Percentiles rank a stretch among this genome's conserved stretches.
Evolutionary conservation across 2,888 invertebrate species (phyloP).

Genomic region (Alloplasta piceator): DNA sequence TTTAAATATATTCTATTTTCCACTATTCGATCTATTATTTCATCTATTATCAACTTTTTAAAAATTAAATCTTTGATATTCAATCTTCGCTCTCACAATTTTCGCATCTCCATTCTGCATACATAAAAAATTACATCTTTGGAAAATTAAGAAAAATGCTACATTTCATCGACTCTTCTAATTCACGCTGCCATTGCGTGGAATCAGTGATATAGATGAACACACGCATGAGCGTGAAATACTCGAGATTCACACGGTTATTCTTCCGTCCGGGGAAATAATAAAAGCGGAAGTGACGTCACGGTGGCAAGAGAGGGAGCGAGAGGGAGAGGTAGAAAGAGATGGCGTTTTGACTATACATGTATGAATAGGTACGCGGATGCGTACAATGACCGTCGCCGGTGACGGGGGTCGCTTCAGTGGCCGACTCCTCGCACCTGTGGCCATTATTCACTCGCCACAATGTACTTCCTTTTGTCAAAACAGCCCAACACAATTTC

Average conservation of each 20-base stretch:
- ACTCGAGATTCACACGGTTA: conserved; percentile 36
- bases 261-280: conserved; percentile 70
- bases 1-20: too few relatives aligned
- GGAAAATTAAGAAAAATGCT: too few relatives aligned
- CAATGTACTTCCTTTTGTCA: conserved; percentile 77
- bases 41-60: too few relatives aligned
- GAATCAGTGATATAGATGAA: not conserved
- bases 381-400: conserved; percentile 55
- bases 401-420: conserved; percentile 43
- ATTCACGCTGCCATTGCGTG: too few relatives aligned
- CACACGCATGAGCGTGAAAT: conserved; percentile 9
- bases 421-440: conserved; percentile 61
- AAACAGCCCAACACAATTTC: conserved; percentile 60
- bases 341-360: not conserved
- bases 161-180: too few relatives aligned
- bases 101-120: too few relatives aligned
- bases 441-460: conserved; percentile 74
- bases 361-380: conserved; percentile 21
- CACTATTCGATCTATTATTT: too few relatives aligned
- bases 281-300: conserved; percentile 76
- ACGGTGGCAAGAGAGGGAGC: conserved; percentile 41
- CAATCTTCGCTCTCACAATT: too few relatives aligned
- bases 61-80: too few relatives aligned
- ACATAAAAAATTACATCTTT: too few relatives aligned
- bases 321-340: not conserved